These are phyloP conservation scores for Anguilla marmorata DNA, from an alignment of 2,797 vertebrate species.

Conservation along the genomic window DNA sequence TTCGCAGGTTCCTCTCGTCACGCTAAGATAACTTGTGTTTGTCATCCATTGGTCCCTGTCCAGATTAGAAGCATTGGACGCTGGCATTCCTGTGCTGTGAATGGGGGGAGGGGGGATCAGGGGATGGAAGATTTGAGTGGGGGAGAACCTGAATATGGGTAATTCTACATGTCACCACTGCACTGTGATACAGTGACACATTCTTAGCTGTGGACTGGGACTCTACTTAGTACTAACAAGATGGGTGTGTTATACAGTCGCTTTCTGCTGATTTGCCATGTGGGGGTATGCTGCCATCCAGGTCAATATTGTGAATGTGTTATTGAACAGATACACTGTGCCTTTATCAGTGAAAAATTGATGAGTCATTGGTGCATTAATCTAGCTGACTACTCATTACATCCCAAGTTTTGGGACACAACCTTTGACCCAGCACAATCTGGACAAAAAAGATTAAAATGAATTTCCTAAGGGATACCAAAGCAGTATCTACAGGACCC, in stretches of 20 bases:
- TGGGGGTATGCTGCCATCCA: neutral
- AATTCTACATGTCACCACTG: neutral
- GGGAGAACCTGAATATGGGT: neutral
- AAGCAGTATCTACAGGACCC: neutral
- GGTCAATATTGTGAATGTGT: neutral
- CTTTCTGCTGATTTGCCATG: neutral
- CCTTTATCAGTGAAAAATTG: neutral
- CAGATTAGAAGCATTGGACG: slow-evolving; percentile 10
- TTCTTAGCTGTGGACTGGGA: neutral
- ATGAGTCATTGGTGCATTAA: neutral
- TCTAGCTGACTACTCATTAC: neutral
- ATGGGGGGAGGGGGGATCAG: neutral
- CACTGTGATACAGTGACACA: neutral
- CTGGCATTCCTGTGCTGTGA: neutral
- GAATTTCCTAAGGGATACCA: neutral
- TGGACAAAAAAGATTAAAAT: neutral
- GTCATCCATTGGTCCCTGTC: neutral
- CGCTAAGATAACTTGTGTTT: slow-evolving; percentile 11
- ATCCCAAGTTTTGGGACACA: neutral
- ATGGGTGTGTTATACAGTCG: neutral
- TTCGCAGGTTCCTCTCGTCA: neutral
- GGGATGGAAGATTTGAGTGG: neutral
- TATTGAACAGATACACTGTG: neutral
- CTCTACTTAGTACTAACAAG: neutral
- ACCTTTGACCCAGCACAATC: neutral